Percentiles rank a stretch among this genome's conserved stretches.
phyloP scores from a whole-genome alignment of 2,888 invertebrate species.

The Nomada ruficornis region DNA sequence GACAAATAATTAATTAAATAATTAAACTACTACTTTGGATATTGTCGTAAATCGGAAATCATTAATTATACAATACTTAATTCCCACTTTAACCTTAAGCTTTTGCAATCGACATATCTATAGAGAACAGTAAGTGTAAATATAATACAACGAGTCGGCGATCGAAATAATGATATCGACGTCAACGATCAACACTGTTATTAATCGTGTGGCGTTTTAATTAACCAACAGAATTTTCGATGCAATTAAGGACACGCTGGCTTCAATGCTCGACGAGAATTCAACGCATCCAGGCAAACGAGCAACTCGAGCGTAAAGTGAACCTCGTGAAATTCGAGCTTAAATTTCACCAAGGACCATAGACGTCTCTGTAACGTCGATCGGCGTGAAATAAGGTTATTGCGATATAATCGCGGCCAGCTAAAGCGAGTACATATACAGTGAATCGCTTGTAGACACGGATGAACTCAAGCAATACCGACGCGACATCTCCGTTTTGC shows the following conservation, averaged over 20 bases:
- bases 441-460: conserved; percentile 46
- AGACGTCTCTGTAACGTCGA: conserved; percentile 62
- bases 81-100: too few species aligned
- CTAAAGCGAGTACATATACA: conserved; percentile 31
- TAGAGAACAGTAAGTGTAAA: not conserved
- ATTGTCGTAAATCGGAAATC: too few species aligned
- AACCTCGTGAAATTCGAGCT: conserved; percentile 74
- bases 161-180: conserved; percentile 1
- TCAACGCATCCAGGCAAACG: conserved; percentile 16
- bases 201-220: not conserved
- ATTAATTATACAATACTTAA: too few species aligned
- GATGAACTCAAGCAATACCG: conserved; percentile 39
- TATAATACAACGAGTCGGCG: not conserved
- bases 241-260: conserved; percentile 24
- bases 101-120: not conserved
- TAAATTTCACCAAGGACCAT: conserved; percentile 73
- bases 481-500: conserved; percentile 11
- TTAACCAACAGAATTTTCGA: not conserved
- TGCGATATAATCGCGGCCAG: conserved; percentile 67
- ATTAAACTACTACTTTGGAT: too few species aligned
- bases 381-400: conserved; percentile 75
- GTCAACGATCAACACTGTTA: not conserved
- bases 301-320: conserved; percentile 63
- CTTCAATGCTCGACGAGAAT: conserved; percentile 17
- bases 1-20: too few species aligned